Base-by-base conservation (phyloP, 2,113 vertebrate genomes). In the Cebus imitator region DNA sequence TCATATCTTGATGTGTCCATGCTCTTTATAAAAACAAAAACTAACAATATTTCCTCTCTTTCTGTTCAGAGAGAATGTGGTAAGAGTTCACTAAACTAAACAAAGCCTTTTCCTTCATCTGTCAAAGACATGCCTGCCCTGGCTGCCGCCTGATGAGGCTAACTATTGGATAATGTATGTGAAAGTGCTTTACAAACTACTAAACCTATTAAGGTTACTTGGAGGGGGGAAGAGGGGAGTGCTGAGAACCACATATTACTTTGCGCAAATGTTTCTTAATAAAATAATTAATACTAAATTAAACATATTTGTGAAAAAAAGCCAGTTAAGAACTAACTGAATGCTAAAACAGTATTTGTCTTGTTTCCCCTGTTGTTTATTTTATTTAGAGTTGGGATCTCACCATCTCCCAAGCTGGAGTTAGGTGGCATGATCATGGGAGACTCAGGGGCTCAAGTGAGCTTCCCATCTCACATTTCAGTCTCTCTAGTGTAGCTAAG, bases 261-360 rank as follows among this genome's bases (percentile, higher is more conserved):
- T 80, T 64, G 48, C 6, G 64, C 30, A 80, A 91, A 48, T 64
- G 43, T 87, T 91, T 70, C 45, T 86, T 68, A 92, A 93, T 52
- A 88, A 80, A 82, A 27, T 82, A 87, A 86, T 55, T 68, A 87
- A 91, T 48, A 76, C 23, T 70, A 17, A 37, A n/a, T 55, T 88
- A 91, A 84, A 50, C 20, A 72, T 32, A 72, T 57, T 81, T 73
- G 45, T 82, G 50, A 92, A 64, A 87, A 92, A 92, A 96, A 78
- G 37, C 17, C n/a, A 58, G 21, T 64, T 84, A 91, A 40, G 81
- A 35, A 78, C 27, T 48, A 75, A 55, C 13, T 61, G 57, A 80
- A 75, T n/a, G n/a, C 70, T 40, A 91, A 80, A 92, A 82, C 18
- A 43, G 2, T 81, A 48, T 80, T 27, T n/a, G 57, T 81, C 45